Percentiles rank a stretch among this genome's conserved stretches.
phyloP scores from a whole-genome alignment of 2,888 invertebrate genomes.

The Tiliacea citrago region DNA sequence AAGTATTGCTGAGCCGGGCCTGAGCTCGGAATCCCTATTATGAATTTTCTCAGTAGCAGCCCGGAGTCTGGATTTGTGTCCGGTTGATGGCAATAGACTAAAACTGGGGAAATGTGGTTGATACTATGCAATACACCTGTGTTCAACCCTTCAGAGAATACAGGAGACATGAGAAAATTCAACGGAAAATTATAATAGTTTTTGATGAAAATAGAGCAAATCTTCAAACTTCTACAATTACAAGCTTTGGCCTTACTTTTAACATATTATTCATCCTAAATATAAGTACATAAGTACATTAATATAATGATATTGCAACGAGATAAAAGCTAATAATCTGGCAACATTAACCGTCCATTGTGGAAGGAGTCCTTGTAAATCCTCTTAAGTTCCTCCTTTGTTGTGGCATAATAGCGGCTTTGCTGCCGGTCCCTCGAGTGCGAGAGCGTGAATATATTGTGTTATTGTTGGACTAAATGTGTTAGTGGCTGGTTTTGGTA shows the following conservation, averaged over 20 bases:
- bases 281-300: background rate
- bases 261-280: background rate
- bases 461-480: constrained; percentile 39
- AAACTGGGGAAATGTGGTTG: background rate
- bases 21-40: background rate
- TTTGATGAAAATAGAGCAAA: background rate
- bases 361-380: constrained; percentile 43
- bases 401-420: constrained; percentile 53
- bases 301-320: constrained; percentile 18
- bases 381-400: constrained; percentile 63
- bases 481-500: constrained; percentile 22
- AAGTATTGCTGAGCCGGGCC: no score
- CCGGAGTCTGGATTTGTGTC: no score
- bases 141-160: no score
- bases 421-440: constrained; percentile 33
- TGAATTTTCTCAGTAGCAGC: background rate
- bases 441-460: constrained; percentile 47
- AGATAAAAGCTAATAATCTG: constrained; percentile 26
- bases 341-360: constrained; percentile 42
- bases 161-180: background rate
- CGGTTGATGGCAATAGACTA: background rate
- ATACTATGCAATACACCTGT: background rate
- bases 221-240: no score
- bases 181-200: background rate
- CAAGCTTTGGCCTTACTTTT: background rate